Evolutionary conservation across 2,797 vertebrate genomes (phyloP), one percentile per base, ranked within the genome.

Genomic region (Lepilemur septentrionalis): DNA sequence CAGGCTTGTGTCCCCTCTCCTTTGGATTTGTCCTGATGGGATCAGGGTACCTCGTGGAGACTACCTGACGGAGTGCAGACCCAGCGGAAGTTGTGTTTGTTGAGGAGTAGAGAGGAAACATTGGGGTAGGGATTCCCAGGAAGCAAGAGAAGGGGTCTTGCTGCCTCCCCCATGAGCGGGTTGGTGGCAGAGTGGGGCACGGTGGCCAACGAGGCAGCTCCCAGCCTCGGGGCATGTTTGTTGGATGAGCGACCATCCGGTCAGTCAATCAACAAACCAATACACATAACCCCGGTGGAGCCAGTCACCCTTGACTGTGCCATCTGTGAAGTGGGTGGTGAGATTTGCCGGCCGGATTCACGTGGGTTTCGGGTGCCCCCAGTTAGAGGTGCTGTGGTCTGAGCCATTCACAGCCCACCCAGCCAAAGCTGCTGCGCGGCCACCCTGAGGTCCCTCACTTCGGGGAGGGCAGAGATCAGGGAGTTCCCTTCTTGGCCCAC

Each of bases 171-270:
- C 28, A 3, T 3, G 6, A 12, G 32, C 2, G 1, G 18, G 48
- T 30, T 25, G 25, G 89, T 50, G 48, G 43, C 18, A 15, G 17
- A 89, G 30, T 9, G 1, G 15, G 55, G 46, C 38, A 1, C 0
- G 0, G 6, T 50, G 55, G 69, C 41, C 35, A 38, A 0, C 1
- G 0, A 35, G 17, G 4, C 28, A 61, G 23, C 76, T 23, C 50
- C 22, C 23, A 23, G 50, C 76, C 63, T 76, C 7, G 0, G 28
- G 23, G 38, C 35, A 12, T 38, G 5, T 55, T 65, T 48, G 46
- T 11, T 72, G 59, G 82, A 23, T 69, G 69, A 63, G 50, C 15
- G 0, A 69, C 20, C 32, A 52, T 48, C 28, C 18, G 30, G 5
- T 35, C 52, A 15, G 0, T 38, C 57, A 18, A 0, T 7, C 6